These are phyloP conservation scores for Notocelia uddmanniana DNA, from an alignment of 2,888 invertebrate species.

Conservation along the genomic window DNA sequence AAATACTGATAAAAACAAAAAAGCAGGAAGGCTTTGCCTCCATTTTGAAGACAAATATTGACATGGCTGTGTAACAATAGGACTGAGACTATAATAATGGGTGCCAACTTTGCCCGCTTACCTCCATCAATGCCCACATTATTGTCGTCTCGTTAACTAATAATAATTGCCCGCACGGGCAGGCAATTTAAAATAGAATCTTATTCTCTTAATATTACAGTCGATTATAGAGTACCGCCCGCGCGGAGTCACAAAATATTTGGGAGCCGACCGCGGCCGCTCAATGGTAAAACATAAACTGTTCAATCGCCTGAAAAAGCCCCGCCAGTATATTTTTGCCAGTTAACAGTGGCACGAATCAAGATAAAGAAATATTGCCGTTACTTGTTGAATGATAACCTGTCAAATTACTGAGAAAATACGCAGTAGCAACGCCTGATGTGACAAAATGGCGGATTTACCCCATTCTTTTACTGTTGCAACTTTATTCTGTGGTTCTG, in stretches of 20 bases:
- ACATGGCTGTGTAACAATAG: conserved; percentile 31
- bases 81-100: conserved; percentile 23
- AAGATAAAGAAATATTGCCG: no score
- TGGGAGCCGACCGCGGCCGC: conserved; percentile 31
- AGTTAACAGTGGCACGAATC: neutral
- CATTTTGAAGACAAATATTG: conserved; percentile 23
- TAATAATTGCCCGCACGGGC: conserved; percentile 27
- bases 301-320: no score
- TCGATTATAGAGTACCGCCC: conserved; percentile 10
- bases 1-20: conserved; percentile 32
- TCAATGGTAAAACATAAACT: no score
- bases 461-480: neutral
- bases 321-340: no score
- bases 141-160: conserved; percentile 24
- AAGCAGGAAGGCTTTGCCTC: conserved; percentile 19
- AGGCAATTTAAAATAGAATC: conserved; percentile 23
- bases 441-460: neutral
- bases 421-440: neutral
- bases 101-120: neutral
- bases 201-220: conserved; percentile 37
- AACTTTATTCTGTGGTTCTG: neutral
- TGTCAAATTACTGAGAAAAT: no score
- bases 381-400: no score
- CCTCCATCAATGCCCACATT: conserved; percentile 3
- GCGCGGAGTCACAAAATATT: conserved; percentile 33